A percentile compares a stretch with the other conserved stretches of the same genome.
These are phyloP conservation scores for Phrynocephalus versicolor DNA, from an alignment of 2,113 vertebrate species.

Conservation along the genomic window DNA sequence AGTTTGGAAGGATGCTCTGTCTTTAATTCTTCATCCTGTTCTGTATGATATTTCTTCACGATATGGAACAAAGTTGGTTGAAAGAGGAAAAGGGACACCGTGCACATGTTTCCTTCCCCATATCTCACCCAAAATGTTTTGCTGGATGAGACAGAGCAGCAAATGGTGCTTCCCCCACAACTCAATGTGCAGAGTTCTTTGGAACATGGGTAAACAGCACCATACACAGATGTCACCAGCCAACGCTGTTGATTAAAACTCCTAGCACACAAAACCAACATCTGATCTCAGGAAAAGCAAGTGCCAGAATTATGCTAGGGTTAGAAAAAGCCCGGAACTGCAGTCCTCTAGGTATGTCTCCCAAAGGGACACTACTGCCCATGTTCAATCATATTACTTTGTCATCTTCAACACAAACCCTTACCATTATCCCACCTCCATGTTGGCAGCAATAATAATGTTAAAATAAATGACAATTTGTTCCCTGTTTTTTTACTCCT, in stretches of 20 bases:
- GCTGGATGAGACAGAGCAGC: background rate
- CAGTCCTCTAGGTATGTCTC: too few relatives aligned
- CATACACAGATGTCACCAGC: too few relatives aligned
- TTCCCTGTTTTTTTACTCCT: background rate
- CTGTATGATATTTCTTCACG: background rate
- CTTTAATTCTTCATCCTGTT: background rate
- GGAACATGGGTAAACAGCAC: too few relatives aligned
- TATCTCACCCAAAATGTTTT: background rate
- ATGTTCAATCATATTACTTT: background rate
- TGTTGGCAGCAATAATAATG: background rate
- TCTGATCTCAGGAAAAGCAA: too few relatives aligned
- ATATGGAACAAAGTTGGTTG: background rate
- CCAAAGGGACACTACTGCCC: too few relatives aligned
- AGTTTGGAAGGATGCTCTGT: too few relatives aligned
- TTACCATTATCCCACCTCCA: background rate
- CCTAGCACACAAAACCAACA: too few relatives aligned
- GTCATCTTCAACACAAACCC: background rate
- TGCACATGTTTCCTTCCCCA: background rate
- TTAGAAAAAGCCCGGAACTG: too few relatives aligned
- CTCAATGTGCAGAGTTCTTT: background rate
- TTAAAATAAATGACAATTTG: background rate
- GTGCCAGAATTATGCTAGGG: too few relatives aligned
- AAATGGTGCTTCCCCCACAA: background rate
- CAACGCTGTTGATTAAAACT: too few relatives aligned
- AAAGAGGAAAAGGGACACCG: background rate